Evolutionary conservation across 2,113 vertebrate species (phyloP).

Genomic region (Geococcyx californianus): DNA sequence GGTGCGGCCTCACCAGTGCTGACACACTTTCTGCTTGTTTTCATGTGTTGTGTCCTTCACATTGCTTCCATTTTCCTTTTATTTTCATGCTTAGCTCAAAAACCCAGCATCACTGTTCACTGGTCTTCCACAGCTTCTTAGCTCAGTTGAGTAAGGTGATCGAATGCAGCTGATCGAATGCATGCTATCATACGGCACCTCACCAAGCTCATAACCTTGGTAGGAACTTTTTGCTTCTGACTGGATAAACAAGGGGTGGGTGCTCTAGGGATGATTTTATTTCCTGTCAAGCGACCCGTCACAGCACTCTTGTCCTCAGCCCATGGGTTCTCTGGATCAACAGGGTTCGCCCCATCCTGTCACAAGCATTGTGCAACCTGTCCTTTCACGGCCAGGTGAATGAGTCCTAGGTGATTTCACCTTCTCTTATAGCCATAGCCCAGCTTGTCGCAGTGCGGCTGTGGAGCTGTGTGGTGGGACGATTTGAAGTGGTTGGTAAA

Average conservation of each 20-base stretch:
- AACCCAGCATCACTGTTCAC: neutral
- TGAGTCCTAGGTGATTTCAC: neutral
- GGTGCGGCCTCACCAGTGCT: too few relatives aligned
- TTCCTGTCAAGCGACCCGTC: neutral
- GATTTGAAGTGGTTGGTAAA: neutral
- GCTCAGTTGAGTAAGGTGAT: neutral
- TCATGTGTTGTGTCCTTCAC: neutral
- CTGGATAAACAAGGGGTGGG: neutral
- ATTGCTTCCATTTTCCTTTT: neutral
- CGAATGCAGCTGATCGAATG: neutral
- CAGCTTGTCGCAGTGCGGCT: accelerated
- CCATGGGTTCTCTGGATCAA: neutral
- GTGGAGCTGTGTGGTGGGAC: neutral
- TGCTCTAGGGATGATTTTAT: neutral
- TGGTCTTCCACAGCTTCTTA: neutral
- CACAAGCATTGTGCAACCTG: neutral
- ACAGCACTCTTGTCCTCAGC: neutral
- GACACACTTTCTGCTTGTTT: constrained; percentile 12
- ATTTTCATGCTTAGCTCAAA: neutral
- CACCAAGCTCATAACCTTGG: neutral
- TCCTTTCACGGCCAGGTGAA: neutral
- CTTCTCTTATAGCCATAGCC: neutral
- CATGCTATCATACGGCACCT: neutral
- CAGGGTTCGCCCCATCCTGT: neutral
- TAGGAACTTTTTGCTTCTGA: neutral